Percentiles rank a stretch among this genome's conserved stretches.
Conservation (phyloP, 1,140 invertebrate genomes). For the Aplysia californica region DNA sequence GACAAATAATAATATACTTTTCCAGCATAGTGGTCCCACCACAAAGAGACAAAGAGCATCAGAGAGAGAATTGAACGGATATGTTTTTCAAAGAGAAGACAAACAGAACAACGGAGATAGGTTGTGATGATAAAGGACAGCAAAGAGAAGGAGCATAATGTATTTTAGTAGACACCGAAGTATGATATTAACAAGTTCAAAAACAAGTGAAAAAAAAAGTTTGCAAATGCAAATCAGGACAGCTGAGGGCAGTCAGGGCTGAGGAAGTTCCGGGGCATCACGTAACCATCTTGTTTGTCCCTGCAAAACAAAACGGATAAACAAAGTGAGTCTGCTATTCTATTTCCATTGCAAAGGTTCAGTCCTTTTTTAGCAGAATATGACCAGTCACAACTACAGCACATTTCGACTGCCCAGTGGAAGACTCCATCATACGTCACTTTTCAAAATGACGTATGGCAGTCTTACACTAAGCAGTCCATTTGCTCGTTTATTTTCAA, state of each 20-base stretch:
- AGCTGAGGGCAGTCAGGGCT: slow-evolving; percentile 64
- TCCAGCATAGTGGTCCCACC: no score
- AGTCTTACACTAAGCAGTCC: no score
- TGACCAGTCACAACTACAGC: no score
- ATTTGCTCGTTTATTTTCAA: no score
- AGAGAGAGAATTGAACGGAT: neutral
- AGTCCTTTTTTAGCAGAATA: no score
- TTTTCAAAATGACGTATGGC: no score
- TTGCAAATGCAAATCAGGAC: slow-evolving; percentile 29
- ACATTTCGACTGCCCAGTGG: no score
- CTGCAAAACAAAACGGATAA: slow-evolving; percentile 57
- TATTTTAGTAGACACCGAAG: neutral
- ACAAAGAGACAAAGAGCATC: neutral
- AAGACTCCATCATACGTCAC: no score
- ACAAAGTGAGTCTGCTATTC: no score
- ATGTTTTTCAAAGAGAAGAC: neutral
- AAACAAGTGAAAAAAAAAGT: neutral
- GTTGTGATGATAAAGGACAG: neutral
- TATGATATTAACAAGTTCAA: neutral
- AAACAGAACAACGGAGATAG: neutral
- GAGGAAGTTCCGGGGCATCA: slow-evolving; percentile 67
- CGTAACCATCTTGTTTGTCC: slow-evolving; percentile 66
- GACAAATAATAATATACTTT: no score
- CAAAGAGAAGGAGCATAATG: neutral
- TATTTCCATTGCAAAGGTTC: no score